phyloP scores from a whole-genome alignment of 2,797 vertebrate species.

The Cossypha caffra region DNA sequence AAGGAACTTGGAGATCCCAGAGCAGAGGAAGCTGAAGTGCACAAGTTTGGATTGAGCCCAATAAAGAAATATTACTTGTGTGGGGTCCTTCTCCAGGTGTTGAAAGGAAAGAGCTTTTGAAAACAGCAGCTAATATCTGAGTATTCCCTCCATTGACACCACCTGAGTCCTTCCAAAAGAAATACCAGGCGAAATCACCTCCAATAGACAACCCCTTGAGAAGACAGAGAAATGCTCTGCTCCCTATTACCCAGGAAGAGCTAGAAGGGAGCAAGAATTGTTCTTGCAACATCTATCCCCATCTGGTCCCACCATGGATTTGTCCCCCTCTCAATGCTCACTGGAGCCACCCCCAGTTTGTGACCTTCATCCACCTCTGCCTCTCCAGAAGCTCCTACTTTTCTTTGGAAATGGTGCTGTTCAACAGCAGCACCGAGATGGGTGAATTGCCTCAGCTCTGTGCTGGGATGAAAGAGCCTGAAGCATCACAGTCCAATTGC shows the following conservation, averaged over 20 bases:
- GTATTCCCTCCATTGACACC: neutral
- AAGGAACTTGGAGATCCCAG: neutral
- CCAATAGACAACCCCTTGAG: neutral
- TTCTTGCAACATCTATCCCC: neutral
- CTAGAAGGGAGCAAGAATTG: neutral
- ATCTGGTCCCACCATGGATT: neutral
- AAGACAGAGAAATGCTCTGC: neutral
- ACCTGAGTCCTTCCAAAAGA: neutral
- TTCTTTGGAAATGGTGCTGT: neutral
- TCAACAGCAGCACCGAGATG: neutral
- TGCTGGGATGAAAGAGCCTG: neutral
- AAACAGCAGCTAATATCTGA: neutral
- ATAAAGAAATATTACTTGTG: neutral
- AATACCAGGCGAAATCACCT: neutral
- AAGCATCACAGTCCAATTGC: neutral
- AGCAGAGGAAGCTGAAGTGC: neutral
- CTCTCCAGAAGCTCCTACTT: neutral
- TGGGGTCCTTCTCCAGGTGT: neutral
- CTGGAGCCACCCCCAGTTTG: neutral
- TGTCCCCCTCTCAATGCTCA: neutral
- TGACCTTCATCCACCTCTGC: neutral
- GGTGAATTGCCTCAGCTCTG: neutral
- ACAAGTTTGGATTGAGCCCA: neutral
- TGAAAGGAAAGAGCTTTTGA: neutral
- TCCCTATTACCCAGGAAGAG: neutral